phyloP scores from a whole-genome alignment of 2,113 vertebrate genomes.

The Ictidomys tridecemlineatus region DNA sequence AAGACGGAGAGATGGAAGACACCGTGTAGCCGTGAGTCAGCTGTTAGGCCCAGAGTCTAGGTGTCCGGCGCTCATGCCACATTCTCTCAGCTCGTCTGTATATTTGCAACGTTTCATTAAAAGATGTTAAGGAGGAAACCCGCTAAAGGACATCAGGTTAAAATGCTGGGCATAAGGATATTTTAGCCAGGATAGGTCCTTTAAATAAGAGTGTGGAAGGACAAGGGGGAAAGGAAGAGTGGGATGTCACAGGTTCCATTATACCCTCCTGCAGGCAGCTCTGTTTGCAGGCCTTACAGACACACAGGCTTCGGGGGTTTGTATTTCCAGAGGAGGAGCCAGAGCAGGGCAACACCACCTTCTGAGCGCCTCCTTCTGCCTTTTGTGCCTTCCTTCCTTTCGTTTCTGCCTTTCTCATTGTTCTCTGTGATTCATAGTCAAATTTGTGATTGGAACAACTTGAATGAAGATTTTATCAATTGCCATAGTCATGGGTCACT shows the following conservation, averaged over 20 bases:
- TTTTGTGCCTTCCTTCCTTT: background rate
- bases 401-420: background rate
- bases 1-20: background rate
- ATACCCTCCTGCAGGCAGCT: background rate
- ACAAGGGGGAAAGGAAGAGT: background rate
- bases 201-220: background rate
- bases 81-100: background rate
- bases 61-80: background rate
- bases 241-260: background rate
- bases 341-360: background rate
- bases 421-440: background rate
- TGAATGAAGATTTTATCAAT: background rate
- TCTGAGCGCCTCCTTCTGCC: too few relatives aligned
- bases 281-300: too few relatives aligned
- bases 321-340: background rate
- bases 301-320: background rate
- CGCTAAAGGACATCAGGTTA: background rate
- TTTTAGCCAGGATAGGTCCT: background rate
- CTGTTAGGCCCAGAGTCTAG: background rate
- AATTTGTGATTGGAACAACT: background rate
- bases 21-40: background rate
- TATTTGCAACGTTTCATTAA: slow-evolving; percentile 9
- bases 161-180: background rate
- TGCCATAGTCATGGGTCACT: background rate
- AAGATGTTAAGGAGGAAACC: background rate